Evolutionary conservation across 2,888 invertebrate genomes (phyloP).

Genomic region (Cryptus armator): DNA sequence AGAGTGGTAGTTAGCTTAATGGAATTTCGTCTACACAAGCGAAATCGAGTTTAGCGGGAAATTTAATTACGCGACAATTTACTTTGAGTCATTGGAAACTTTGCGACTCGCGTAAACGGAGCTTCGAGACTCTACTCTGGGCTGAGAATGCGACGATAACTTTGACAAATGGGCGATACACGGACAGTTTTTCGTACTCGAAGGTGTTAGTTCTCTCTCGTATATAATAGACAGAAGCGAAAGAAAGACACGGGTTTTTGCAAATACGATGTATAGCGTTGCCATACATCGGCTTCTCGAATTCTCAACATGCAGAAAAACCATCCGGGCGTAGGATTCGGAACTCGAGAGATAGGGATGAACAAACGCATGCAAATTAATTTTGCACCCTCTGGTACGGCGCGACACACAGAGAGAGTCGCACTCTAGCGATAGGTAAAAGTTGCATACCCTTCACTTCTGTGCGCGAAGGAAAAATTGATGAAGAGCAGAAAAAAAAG

Average conservation of each 20-base stretch:
- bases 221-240: neutral
- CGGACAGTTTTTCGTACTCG: neutral
- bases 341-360: constrained; percentile 9
- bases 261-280: neutral
- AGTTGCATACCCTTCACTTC: constrained; percentile 10
- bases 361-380: constrained; percentile 49
- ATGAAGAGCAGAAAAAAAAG: neutral
- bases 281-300: neutral
- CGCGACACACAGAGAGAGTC: constrained; percentile 16
- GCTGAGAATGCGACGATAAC: neutral
- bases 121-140: neutral
- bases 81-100: neutral
- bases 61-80: constrained; percentile 17
- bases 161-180: neutral
- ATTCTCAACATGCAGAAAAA: neutral
- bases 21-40: neutral
- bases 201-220: neutral
- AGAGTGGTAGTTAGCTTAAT: neutral
- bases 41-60: neutral
- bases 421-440: constrained; percentile 5
- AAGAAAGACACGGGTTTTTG: neutral
- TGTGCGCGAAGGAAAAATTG: constrained; percentile 22
- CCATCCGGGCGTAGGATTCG: neutral
- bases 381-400: constrained; percentile 26
- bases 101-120: neutral